A percentile compares a stretch with the other conserved stretches of the same genome.
Evolutionary conservation across 2,888 invertebrate species (phyloP).

Genomic region (Drosophila mimetica): DNA sequence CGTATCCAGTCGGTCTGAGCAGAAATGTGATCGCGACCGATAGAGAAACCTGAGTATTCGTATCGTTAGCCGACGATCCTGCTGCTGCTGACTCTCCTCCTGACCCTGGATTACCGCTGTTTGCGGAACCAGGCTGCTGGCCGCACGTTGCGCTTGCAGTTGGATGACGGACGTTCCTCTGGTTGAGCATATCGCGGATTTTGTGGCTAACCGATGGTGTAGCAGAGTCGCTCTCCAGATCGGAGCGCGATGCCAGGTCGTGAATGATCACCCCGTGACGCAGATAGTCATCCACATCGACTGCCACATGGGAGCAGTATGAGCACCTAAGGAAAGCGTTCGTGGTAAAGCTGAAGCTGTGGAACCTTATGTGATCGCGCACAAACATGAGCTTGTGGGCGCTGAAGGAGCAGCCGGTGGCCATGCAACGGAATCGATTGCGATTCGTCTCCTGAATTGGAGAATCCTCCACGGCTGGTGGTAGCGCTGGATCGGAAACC

Average conservation of each 20-base stretch:
- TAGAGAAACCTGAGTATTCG: not conserved
- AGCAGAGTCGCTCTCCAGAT: constrained; percentile 19
- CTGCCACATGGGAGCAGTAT: constrained; percentile 62
- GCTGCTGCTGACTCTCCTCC: not conserved
- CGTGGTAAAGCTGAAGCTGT: constrained; percentile 63
- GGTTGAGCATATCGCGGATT: constrained; percentile 66
- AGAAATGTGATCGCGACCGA: constrained; percentile 17
- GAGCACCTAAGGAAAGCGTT: constrained; percentile 73
- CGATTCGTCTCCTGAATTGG: not conserved
- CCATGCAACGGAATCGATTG: constrained; percentile 76
- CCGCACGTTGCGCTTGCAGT: not conserved
- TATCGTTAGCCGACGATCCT: no score
- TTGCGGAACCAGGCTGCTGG: not conserved
- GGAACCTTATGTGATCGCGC: constrained; percentile 77
- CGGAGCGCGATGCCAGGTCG: constrained; percentile 39
- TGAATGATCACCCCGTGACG: constrained; percentile 68
- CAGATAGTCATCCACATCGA: constrained; percentile 69
- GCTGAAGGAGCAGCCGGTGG: constrained; percentile 66
- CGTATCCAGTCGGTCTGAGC: constrained; percentile 39
- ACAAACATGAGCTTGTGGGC: constrained; percentile 70
- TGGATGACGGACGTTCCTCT: not conserved
- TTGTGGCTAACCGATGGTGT: constrained; percentile 48
- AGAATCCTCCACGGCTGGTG: not conserved
- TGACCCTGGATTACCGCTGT: not conserved
- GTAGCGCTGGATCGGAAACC: not conserved